Evolutionary conservation across 2,888 invertebrate genomes (phyloP), one percentile per base, ranked within the genome.

Genomic region (Endomychus coccineus): DNA sequence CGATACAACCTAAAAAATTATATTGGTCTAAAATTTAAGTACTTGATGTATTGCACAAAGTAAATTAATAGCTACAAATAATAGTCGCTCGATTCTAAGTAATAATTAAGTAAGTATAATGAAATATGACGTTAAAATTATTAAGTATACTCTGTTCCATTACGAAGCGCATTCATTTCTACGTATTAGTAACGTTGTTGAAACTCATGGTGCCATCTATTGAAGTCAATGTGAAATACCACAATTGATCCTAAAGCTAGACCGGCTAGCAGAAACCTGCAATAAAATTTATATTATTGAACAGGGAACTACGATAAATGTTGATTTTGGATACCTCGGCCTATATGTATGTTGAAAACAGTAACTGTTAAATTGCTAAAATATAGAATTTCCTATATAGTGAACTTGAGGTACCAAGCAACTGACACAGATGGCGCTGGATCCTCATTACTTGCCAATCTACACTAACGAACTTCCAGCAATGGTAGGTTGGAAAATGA

Each of bases 141-240:
- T 19, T 19, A 19, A 19, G 21, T 19, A 19, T n/a, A n/a, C 6
- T 19, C n/a, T 19, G 6, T 19, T 7, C 21, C 6, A 6, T 19
- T 19, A 19, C 6, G n/a, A 19, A 19, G 21, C n/a, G 21, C 13
- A 15, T 9, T 10, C 9, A 4, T 29, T n/a, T 27, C 13, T 10
- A n/a, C 40, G 35, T 39, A 39, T 53, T 55, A 91, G 74, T 91
- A 91, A 56, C 91, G 80, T 68, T 91, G 91, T 62, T 92, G 91
- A 68, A 90, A 92, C 69, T 92, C 91, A 66, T 92, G 91, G 68
- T 92, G 92, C 92, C 92, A 92, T 61, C 90, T 77, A 70, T 98
- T 98, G 75, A 99, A 99, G 70, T 99, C 97, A 66, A 98, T 95
- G 73, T 98, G 96, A 73, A 97, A 97, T 56, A 98, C 95, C 43